Evolutionary conservation across 2,113 vertebrate genomes (phyloP).

Genomic region (Callorhinus ursinus): DNA sequence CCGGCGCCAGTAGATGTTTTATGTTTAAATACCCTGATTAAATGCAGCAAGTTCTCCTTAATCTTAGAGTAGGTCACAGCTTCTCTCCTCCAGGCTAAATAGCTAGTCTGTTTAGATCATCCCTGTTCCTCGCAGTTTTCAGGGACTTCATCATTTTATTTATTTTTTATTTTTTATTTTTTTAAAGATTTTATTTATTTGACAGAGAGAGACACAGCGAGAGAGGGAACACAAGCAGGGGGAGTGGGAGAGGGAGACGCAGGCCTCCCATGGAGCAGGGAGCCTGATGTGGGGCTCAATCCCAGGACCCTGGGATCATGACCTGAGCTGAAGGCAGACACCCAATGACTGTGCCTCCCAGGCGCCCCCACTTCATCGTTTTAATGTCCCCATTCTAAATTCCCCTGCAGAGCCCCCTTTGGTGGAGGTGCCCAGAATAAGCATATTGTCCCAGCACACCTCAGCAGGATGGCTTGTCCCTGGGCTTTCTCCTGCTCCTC

Average conservation of each 20-base stretch:
- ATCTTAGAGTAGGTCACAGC: background rate
- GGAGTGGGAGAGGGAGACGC: too few species aligned
- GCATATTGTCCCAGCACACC: background rate
- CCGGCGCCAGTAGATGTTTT: background rate
- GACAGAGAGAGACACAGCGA: too few species aligned
- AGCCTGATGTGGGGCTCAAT: too few species aligned
- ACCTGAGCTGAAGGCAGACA: too few species aligned
- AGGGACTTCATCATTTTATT: background rate
- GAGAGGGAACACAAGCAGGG: too few species aligned
- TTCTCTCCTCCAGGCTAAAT: background rate
- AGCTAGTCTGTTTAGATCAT: background rate
- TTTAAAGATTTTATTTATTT: too few species aligned
- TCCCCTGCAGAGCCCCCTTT: background rate
- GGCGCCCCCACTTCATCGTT: background rate
- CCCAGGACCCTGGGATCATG: too few species aligned
- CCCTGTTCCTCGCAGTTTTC: background rate
- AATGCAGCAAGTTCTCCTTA: background rate
- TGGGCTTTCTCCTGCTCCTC: fast-evolving
- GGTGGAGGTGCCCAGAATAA: background rate
- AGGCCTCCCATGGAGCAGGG: too few species aligned
- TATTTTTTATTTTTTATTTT: too few species aligned
- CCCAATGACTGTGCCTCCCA: too few species aligned
- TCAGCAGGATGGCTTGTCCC: fast-evolving
- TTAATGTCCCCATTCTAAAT: background rate
- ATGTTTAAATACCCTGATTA: background rate